Base-by-base conservation (phyloP, 2,888 invertebrate species). In the Papilio demoleus region DNA sequence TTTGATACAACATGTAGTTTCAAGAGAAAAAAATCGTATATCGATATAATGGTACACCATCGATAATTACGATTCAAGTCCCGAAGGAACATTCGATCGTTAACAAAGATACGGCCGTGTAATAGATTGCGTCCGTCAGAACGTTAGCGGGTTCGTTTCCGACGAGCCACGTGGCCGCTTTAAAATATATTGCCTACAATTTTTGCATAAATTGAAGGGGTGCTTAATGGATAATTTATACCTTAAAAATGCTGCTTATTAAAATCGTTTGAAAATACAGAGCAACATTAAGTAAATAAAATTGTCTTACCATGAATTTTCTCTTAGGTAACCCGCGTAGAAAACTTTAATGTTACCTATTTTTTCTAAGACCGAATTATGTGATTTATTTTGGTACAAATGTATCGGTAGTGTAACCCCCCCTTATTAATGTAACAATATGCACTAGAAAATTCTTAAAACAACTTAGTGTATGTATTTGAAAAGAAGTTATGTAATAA, bases 141-240 rank as follows among this genome's bases (percentile, higher is more conserved):
- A 73, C 73, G 73, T 73, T 71, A 65, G 73, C 76, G 78, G 79
- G 77, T 74, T 76, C 75, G 74, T 70, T 82, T 86, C 87, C 86
- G 83, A 72, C 45, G 22, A 67, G 81, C 64, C 88, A 83, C 88
- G 88, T 82, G 88, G 60, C 79, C 68, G 59, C 58, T 77, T 81
- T 82, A 80, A 84, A 83, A 80, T 84, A 77, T 78, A 59, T 59
- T 40, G 38, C 68, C 22, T n/a, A 24, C 17, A 40, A 45, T 63
- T 67, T 64, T 71, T 68, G 69, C 70, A 64, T 70, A 68, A 65
- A 61, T 65, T 61, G 68, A 68, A 71, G 45, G 47, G 64, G 31
- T 9, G n/a, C 53, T 31, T 9, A 31, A 17, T 31, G 53, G 17
- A 8, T 45, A 45, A 9, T 45, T 45, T 45, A 17, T 42, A 17